Base-by-base conservation (phyloP, 2,113 vertebrate genomes). In the Poicephalus meyeri region DNA sequence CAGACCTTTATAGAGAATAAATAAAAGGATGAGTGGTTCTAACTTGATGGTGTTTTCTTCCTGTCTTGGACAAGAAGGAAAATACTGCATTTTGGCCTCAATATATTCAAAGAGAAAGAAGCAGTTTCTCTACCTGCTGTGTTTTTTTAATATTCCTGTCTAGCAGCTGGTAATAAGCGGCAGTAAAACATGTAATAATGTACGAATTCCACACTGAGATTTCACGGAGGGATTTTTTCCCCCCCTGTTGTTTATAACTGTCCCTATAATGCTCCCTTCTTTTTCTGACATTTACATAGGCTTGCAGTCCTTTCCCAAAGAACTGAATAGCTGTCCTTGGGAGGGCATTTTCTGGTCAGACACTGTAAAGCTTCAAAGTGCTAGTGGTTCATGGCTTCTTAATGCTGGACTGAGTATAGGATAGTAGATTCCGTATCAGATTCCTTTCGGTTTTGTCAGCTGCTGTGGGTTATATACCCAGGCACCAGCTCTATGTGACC, bases 1-100 rank as follows among this genome's bases (percentile, higher is more conserved):
- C 39, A 88, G 91, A 53, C 42, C 46, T 95, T 91, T 85, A n/a
- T 65, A 69, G 60, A 92, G 53, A 58, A 64, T 63, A 86, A 95
- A 71, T 44, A 65, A 89, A 92, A 92, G 37, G n/a, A 77, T 60
- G 79, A 68, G 39, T 83, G 16, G 42, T 55, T 82, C 26, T 52
- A 44, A 37, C 83, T 29, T 39, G 77, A 21, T 73, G 64, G 35
- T 4, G 4, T 85, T 87, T 95, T 93, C 28, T 80, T 11, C 31
- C 53, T 33, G 58, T 71, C 65, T 70, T 28, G 77, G 20, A 31
- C 53, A 55, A 63, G 49, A 91, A 33, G 24, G 93, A 56, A 91
- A 86, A 91, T 47, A 29, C 31, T 76, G 5, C 31, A 3, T 31
- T 65, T 71, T 70, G 64, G 5, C 69, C 29, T 92, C 73, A 18